phyloP scores from a whole-genome alignment of 37 sponge, comb jelly and placozoan genomes.

The Theonella swinhoei region DNA sequence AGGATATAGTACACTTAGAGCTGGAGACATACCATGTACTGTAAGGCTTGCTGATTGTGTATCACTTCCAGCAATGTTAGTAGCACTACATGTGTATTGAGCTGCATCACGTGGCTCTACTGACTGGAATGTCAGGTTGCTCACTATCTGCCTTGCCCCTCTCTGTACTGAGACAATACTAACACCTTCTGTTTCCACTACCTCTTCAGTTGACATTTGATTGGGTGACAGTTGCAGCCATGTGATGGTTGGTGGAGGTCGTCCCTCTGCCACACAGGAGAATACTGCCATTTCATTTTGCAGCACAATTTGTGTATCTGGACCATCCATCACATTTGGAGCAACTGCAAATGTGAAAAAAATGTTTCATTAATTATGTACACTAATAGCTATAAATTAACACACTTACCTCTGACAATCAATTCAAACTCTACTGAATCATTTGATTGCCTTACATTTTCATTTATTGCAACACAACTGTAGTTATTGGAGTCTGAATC shows the following conservation, averaged over 20 bases:
- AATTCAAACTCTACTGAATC: conserved; percentile 29
- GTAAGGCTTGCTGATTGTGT: conserved; percentile 7
- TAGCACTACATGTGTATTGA: conserved; percentile 58
- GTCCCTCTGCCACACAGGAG: neutral
- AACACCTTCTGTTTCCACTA: neutral
- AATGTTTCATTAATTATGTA: too few relatives aligned
- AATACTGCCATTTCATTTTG: neutral
- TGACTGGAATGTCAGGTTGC: conserved; percentile 16
- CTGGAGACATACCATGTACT: conserved; percentile 37
- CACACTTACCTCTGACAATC: conserved; percentile 33
- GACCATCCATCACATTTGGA: neutral
- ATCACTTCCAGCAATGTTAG: conserved; percentile 28
- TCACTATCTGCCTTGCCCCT: conserved; percentile 31
- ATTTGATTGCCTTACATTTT: neutral
- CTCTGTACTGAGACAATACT: neutral
- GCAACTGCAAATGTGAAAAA: conserved; percentile 4
- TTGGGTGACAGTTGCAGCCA: neutral
- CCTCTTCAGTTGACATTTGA: too few relatives aligned
- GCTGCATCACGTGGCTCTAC: conserved; percentile 27
- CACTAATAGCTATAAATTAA: too few relatives aligned
- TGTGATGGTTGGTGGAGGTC: neutral
- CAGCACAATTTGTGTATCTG: neutral
- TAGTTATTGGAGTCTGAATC: conserved; percentile 60
- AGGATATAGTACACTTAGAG: too few relatives aligned
- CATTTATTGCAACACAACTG: conserved; percentile 56